Evolutionary conservation across 2,888 invertebrate genomes (phyloP), one percentile per base, ranked within the genome.

Genomic region (Agrotis puta): DNA sequence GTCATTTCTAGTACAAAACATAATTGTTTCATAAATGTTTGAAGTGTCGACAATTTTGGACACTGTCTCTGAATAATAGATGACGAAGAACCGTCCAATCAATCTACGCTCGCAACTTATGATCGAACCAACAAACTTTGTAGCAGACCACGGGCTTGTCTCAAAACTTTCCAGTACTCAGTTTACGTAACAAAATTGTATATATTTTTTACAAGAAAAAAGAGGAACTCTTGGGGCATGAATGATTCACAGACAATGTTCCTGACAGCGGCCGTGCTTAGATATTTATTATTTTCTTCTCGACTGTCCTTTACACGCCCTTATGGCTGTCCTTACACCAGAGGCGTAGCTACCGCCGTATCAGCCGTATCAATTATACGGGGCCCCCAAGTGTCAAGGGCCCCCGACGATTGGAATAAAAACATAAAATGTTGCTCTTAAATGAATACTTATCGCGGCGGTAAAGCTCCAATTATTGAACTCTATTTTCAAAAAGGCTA

Each of bases 241-340:
- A 89, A 89, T 85, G 87, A 88, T 85, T 88, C 72, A 88, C 75
- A 71, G 70, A 39, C 58, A 58, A 56, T 70, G 70, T 70, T 33
- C 33, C 50, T 72, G 72, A 74, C 82, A 77, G 53, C 71, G 69
- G 61, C 75, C 68, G 33, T 57, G 45, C 58, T 82, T 48, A 48
- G 51, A 77, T 78, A 78, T 85, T 80, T 81, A 79, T 82, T 79
- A 76, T 77, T 82, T 77, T 70, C 68, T 65, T 64, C 53, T 59
- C 58, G 14, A 48, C 56, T 83, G 85, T 76, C 80, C 54, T 58
- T 67, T 62, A 18, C 83, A 73, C 57, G 27, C 56, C 48, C 47
- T 22, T 51, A 48, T 22, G 57, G 27, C 39, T 24, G 20, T 7
- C 16, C 3, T 18, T 20, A 27, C 18, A 64, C 20, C n/a, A n/a